Evolutionary conservation across 1,140 invertebrate species (phyloP), one percentile per base, ranked within the genome.

Genomic region (Branchinecta lindahli): DNA sequence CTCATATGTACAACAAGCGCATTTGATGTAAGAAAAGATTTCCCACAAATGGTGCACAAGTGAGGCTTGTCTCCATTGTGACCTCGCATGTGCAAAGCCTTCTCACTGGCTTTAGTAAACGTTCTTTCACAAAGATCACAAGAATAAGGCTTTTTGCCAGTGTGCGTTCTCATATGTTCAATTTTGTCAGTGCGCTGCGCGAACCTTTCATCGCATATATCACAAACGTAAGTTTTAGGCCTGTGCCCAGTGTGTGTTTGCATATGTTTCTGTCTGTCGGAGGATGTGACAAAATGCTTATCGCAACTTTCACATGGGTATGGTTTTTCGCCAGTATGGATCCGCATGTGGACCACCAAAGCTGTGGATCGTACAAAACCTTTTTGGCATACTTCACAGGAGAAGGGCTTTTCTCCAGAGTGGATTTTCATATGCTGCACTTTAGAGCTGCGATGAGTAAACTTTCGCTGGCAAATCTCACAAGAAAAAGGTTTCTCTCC

Each of bases 401-500:
- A 79, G 72, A 83, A 87, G 1, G 84, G 83, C 74, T 85, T 85
- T 73, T 86, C 85, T 66, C 83, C 84, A 0, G 83, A 84, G 71
- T 85, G 84, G 73, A 84, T 84, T 10, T 84, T 76, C 76, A 82
- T 80, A 71, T 85, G 84, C 73, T 85, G 12, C 12, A 20, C 52
- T 20, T 15, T 15, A 4, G 12, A 20, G 52, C 18, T 15, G 12
- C 18, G 12, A 81, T 99, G 96, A 3, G 96, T 99, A 80, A 99
- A 99, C 78, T 95, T 96, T 66, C 96, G 92, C 77, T 96, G 92
- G 79, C 96, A 99, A 72, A 96, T 94, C 75, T 92, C 88, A 80
- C 96, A 99, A 79, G 96, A 91, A 77, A 98, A 95, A 0, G 96
- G 96, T 77, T 97, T 96, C 78, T 98, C 95, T 8, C 95, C 95